Evolutionary conservation across 1,140 invertebrate genomes (phyloP).

Genomic region (Diabrotica virgifera): DNA sequence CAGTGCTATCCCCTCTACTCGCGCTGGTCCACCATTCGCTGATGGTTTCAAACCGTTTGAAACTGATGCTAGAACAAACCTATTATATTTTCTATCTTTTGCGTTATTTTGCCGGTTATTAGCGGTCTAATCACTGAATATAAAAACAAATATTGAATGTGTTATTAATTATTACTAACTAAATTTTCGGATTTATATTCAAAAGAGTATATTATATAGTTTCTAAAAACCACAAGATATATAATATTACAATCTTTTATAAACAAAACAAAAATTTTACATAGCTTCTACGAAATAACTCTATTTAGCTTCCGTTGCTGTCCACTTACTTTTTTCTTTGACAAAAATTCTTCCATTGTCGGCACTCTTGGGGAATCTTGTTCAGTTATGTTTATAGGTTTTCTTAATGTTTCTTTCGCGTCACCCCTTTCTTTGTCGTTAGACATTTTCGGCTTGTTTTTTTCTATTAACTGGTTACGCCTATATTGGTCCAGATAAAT

Average conservation of each 20-base stretch:
- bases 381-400: conserved; percentile 8
- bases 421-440: conserved; percentile 23
- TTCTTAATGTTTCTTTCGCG: conserved; percentile 16
- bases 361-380: conserved; percentile 36
- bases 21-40: no score
- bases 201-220: no score
- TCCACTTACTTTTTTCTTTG: conserved; percentile 35
- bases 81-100: no score
- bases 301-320: conserved; percentile 36
- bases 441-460: conserved; percentile 34
- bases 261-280: neutral
- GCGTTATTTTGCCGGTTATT: no score
- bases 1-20: no score
- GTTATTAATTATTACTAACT: no score
- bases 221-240: no score
- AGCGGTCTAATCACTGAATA: no score
- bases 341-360: conserved; percentile 44
- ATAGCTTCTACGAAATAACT: conserved; percentile 26
- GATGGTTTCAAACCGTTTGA: no score
- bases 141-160: no score
- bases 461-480: conserved; percentile 48
- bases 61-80: no score
- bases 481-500: conserved; percentile 56
- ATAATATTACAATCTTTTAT: neutral
- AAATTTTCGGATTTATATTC: no score